phyloP scores from a whole-genome alignment of 2,888 invertebrate genomes.

The Cerastis leucographa region DNA sequence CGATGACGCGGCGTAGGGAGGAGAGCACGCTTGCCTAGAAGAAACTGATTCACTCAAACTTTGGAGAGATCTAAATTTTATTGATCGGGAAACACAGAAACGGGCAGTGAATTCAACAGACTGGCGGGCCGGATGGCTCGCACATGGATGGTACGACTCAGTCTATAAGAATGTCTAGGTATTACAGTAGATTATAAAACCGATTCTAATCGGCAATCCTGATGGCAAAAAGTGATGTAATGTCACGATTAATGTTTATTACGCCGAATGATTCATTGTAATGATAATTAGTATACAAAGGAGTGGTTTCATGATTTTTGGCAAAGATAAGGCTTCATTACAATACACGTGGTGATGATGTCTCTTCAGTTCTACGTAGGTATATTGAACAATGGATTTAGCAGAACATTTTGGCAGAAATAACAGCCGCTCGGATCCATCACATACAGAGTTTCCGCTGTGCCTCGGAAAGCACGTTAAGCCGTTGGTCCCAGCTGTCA shows the following conservation, averaged over 20 bases:
- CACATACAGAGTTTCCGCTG: no score
- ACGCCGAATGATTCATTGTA: background rate
- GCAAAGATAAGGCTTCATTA: background rate
- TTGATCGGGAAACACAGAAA: no score
- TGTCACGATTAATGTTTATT: background rate
- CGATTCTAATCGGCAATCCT: background rate
- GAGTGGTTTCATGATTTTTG: background rate
- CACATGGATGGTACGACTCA: no score
- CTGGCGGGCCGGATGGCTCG: no score
- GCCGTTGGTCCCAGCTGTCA: no score
- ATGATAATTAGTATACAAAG: constrained; percentile 10
- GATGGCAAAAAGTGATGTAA: constrained; percentile 16
- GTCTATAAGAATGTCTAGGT: background rate
- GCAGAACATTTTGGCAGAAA: background rate
- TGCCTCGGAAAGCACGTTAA: no score
- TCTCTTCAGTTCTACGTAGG: background rate
- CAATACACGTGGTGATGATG: background rate
- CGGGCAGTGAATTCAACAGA: no score
- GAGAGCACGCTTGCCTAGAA: no score
- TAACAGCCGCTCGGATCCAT: background rate
- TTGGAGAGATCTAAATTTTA: no score
- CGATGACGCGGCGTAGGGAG: no score
- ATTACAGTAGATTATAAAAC: constrained; percentile 2
- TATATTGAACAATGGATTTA: background rate
- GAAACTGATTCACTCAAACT: no score